Evolutionary conservation across 2,888 invertebrate species (phyloP), one percentile per base, ranked within the genome.

Genomic region (Cantharis flavilabris): DNA sequence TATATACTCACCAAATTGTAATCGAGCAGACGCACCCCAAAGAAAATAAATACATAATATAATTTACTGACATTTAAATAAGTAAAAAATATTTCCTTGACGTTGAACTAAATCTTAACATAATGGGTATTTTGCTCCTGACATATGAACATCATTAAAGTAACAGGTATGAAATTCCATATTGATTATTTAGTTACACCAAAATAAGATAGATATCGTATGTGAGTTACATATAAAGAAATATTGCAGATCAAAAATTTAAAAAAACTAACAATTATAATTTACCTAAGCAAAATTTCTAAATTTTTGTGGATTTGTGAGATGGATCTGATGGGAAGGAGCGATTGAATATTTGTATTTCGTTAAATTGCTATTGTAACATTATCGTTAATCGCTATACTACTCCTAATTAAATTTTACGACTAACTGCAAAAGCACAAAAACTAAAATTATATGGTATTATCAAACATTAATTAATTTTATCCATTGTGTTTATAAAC

Each of bases 391-490:
- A 71, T 63, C 63, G 62, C 28, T 30, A 28, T 62, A 5, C 71
- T 28, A 62, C 14, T n/a, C 30, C 14, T 71, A 63, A 71, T 71
- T 71, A 71, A 71, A 71, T 71, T 71, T 64, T 64, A 18, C 71
- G 23, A 18, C 63, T 30, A 28, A 71, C 62, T 71, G 71, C 23
- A 71, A 28, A 20, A 64, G 63, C 63, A 71, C 71, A 71, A 71
- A 71, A 71, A 71, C 30, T 63, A 28, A 63, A 71, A 71, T 72
- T 67, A 72, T 72, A 33, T 72, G 14, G 65, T 33, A 72, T 65
- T 67, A 65, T 67, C 72, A 72, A 72, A 72, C 67, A 72, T 72
- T 72, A 72, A 72, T 72, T 72, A 72, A 72, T 67, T 72, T 20
- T 20, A 30, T 14, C 64, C 20, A 67, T 67, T 72, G 72, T 72